phyloP scores from a whole-genome alignment of 2,113 vertebrate species.

The Lampris megalopsis region DNA sequence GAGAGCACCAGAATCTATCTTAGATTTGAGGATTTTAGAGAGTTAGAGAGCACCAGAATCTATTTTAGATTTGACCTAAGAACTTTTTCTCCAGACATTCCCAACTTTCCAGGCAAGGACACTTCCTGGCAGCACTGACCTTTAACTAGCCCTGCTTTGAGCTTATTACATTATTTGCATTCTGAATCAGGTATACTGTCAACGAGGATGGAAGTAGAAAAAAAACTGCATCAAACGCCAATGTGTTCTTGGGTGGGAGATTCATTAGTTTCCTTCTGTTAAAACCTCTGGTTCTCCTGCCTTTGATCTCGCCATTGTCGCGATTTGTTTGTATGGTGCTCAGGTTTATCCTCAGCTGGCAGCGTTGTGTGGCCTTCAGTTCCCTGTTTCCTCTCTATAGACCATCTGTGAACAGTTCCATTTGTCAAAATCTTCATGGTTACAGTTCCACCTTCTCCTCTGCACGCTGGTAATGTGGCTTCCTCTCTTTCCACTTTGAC shows the following conservation, averaged over 20 bases:
- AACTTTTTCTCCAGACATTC: not conserved
- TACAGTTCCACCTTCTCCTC: not conserved
- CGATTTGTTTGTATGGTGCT: not conserved
- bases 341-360: not conserved
- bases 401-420: not conserved
- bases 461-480: not conserved
- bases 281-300: not conserved
- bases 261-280: not conserved
- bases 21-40: not conserved
- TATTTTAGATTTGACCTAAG: not conserved
- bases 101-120: not conserved
- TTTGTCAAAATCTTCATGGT: constrained; percentile 9
- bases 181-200: too few relatives aligned
- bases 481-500: not conserved
- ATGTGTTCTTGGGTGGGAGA: too few relatives aligned
- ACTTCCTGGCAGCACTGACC: not conserved
- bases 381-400: constrained; percentile 7
- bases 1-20: not conserved
- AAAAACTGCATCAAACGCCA: too few relatives aligned
- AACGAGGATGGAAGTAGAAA: too few relatives aligned
- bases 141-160: not conserved
- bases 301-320: not conserved
- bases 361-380: constrained; percentile 5
- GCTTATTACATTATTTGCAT: not conserved
- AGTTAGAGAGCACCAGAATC: not conserved